phyloP scores from a whole-genome alignment of 2,113 vertebrate species.

The Petromus typicus region DNA sequence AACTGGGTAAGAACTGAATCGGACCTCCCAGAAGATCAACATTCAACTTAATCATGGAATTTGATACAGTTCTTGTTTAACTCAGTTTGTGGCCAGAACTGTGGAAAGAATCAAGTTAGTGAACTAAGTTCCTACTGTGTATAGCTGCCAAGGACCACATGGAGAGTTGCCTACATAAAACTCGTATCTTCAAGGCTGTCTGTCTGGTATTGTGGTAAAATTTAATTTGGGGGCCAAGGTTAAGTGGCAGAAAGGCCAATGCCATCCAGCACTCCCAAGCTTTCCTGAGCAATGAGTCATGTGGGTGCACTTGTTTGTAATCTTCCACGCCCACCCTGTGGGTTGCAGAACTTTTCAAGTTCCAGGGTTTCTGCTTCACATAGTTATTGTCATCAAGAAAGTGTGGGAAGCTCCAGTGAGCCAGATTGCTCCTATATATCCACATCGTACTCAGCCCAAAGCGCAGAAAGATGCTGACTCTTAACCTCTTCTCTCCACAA shows the following conservation, averaged over 20 bases:
- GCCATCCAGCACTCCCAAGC: not conserved
- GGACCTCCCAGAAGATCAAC: not conserved
- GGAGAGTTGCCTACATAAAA: not conserved
- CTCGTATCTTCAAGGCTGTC: not conserved
- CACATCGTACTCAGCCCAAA: not conserved
- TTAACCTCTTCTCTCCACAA: not conserved
- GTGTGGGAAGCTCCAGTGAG: not conserved
- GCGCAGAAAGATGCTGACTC: not conserved
- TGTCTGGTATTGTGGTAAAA: not conserved
- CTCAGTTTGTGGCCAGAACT: not conserved
- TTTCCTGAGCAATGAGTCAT: not conserved
- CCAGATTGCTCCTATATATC: not conserved
- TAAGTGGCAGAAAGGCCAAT: not conserved
- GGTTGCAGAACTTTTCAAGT: not conserved
- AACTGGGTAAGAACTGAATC: not conserved
- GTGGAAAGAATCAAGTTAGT: not conserved
- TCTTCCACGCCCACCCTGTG: not conserved
- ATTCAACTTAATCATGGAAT: not conserved
- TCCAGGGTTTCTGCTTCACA: not conserved
- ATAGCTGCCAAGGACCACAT: not conserved
- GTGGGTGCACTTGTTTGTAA: not conserved
- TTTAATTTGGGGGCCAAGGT: not conserved
- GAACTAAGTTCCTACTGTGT: not conserved
- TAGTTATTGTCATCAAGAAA: not conserved
- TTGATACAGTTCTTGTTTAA: not conserved